Evolutionary conservation across 1,140 invertebrate genomes (phyloP).

Genomic region (Dreissena polymorpha): DNA sequence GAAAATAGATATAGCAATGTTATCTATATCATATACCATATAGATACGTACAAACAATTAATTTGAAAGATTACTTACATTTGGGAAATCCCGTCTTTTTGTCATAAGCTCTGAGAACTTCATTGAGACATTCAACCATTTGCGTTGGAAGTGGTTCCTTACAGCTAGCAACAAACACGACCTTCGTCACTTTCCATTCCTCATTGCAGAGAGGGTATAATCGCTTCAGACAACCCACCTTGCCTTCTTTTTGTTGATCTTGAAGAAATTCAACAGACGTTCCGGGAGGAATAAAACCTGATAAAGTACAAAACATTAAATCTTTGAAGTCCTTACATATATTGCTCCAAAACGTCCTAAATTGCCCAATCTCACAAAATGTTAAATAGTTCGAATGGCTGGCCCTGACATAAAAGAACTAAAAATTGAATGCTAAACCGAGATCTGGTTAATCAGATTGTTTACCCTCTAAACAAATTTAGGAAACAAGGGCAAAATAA

Average conservation of each 20-base stretch:
- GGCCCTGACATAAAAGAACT: not conserved
- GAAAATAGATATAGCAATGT: too few relatives aligned
- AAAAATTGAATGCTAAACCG: not conserved
- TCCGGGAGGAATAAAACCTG: conserved; percentile 18
- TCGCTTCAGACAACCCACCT: conserved; percentile 12
- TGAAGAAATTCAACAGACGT: conserved; percentile 2
- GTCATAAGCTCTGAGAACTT: not conserved
- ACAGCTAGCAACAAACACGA: conserved; percentile 30
- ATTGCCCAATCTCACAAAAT: not conserved
- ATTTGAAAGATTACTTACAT: conserved; percentile 4
- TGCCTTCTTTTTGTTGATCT: conserved; percentile 6
- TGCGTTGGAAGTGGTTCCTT: not conserved
- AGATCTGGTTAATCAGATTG: too few relatives aligned
- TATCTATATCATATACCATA: too few relatives aligned
- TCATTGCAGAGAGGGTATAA: not conserved
- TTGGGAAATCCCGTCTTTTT: not conserved
- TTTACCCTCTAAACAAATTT: not conserved
- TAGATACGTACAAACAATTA: too few relatives aligned
- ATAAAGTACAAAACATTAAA: not conserved
- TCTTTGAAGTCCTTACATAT: not conserved
- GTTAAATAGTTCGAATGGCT: not conserved
- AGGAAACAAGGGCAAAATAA: not conserved
- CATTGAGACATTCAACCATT: conserved; percentile 15
- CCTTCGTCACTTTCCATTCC: conserved; percentile 13
- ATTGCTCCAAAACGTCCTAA: not conserved